phyloP scores from a whole-genome alignment of 2,113 vertebrate species.

The Erinaceus europaeus region DNA sequence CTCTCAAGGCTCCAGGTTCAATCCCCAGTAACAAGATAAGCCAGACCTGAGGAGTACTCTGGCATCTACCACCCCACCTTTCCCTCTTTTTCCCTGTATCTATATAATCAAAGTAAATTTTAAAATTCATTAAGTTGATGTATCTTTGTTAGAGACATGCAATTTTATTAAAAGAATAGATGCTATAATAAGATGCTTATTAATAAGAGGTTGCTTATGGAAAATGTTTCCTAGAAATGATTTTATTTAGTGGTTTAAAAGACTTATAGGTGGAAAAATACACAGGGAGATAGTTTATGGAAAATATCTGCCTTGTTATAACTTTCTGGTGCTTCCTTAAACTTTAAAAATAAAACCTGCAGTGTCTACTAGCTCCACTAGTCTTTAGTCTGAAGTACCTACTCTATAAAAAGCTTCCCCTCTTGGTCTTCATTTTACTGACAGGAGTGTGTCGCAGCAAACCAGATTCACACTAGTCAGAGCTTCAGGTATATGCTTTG shows the following conservation, averaged over 20 bases:
- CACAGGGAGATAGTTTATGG: slow-evolving; percentile 53
- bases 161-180: slow-evolving; percentile 59
- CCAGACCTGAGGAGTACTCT: no score
- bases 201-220: slow-evolving; percentile 69
- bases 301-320: slow-evolving; percentile 22
- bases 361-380: slow-evolving; percentile 53
- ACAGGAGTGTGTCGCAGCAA: slow-evolving; percentile 8
- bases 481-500: slow-evolving; percentile 49
- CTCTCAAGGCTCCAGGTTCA: no score
- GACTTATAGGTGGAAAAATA: slow-evolving; percentile 46
- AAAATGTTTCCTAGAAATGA: slow-evolving; percentile 63
- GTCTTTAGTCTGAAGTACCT: slow-evolving; percentile 11
- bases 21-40: no score
- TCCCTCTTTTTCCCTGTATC: no score
- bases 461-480: neutral
- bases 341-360: slow-evolving; percentile 68
- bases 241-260: slow-evolving; percentile 62
- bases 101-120: neutral
- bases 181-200: no score
- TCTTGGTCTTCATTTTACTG: slow-evolving; percentile 46
- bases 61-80: no score
- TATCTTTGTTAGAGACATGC: slow-evolving; percentile 59
- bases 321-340: slow-evolving; percentile 42
- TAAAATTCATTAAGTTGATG: slow-evolving; percentile 12
- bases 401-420: slow-evolving; percentile 41